Conservation (phyloP, 2,888 invertebrate species). For the Camptogramma bilineatum region DNA sequence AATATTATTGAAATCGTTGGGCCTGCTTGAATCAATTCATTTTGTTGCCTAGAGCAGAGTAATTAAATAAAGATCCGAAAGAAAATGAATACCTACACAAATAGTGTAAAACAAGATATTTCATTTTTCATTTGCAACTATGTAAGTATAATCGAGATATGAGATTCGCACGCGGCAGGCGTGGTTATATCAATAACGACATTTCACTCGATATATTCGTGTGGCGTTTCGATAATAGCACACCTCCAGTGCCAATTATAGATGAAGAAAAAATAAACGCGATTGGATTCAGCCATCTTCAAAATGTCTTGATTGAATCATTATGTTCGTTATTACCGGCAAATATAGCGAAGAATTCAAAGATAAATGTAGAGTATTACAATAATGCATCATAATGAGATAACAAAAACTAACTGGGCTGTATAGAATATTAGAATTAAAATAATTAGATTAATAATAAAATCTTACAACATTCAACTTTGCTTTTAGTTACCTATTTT, state of each 20-base stretch:
- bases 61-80: background rate
- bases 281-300: slow-evolving; percentile 24
- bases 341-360: slow-evolving; percentile 13
- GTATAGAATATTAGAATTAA: background rate
- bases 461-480: background rate
- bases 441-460: background rate
- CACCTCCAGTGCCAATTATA: slow-evolving; percentile 28
- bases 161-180: slow-evolving; percentile 35
- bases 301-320: slow-evolving; percentile 35
- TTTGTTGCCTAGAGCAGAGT: too few relatives aligned
- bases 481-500: background rate
- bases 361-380: slow-evolving; percentile 14
- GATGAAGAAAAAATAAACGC: slow-evolving; percentile 21
- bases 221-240: slow-evolving; percentile 36
- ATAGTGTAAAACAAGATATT: background rate
- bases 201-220: slow-evolving; percentile 36
- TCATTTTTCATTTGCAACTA: slow-evolving; percentile 21
- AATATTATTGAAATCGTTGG: too few relatives aligned
- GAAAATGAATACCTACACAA: background rate
- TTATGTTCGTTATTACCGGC: slow-evolving; percentile 22
- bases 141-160: slow-evolving; percentile 26
- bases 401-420: background rate
- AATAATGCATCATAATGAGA: slow-evolving; percentile 2
- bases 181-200: slow-evolving; percentile 36
- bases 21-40: too few relatives aligned